Conservation (phyloP, 2,888 invertebrate genomes). For the Tenthredo mesomela region DNA sequence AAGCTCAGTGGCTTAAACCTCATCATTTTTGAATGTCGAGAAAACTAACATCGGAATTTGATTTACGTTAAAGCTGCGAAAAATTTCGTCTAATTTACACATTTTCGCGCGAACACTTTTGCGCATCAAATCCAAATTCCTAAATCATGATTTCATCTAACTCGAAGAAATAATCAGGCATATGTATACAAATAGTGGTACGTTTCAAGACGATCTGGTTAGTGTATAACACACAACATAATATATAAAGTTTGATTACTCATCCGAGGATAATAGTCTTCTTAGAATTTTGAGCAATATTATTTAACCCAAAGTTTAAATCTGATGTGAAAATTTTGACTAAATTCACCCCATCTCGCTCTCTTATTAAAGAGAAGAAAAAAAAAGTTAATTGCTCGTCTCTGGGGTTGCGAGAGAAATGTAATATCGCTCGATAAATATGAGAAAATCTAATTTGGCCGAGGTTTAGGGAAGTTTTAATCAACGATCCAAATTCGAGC, state of each 20-base stretch:
- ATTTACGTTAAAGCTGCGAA: not conserved
- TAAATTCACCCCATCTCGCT: not conserved
- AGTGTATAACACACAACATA: not conserved
- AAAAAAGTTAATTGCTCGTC: constrained; percentile 15
- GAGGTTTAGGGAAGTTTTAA: constrained; percentile 13
- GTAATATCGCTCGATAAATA: constrained; percentile 18
- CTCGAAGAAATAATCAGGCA: not conserved
- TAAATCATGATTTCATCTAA: not conserved
- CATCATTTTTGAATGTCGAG: not conserved
- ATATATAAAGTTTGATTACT: not conserved
- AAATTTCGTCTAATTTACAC: not conserved
- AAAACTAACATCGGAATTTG: not conserved
- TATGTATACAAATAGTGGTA: not conserved
- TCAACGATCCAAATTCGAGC: constrained; percentile 38
- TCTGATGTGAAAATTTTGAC: not conserved
- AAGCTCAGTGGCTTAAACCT: not conserved
- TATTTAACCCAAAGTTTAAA: not conserved
- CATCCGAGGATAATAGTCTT: not conserved
- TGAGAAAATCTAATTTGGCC: constrained; percentile 30
- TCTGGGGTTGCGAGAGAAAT: not conserved
- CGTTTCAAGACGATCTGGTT: not conserved
- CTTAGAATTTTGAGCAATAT: not conserved
- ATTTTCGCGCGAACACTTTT: too few relatives aligned
- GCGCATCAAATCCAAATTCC: not conserved
- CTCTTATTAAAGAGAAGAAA: not conserved